Conservation (phyloP, 2,888 invertebrate species). For the Anticlea derivata region DNA sequence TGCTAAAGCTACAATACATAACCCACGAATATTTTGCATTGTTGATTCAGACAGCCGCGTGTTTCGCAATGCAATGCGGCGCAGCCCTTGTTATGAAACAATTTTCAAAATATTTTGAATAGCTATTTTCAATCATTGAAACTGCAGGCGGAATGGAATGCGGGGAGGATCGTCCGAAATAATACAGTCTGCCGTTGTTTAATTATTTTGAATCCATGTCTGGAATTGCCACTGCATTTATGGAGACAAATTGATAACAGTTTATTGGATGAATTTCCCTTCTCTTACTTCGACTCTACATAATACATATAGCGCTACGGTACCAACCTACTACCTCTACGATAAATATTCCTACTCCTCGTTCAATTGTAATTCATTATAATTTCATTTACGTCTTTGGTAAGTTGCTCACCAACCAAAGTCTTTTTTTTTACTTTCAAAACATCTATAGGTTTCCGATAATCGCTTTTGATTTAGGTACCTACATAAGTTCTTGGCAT, state of each 20-base stretch:
- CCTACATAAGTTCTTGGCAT: too few species aligned
- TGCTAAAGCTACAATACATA: slow-evolving; percentile 55
- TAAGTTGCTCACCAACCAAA: too few species aligned
- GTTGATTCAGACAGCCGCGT: slow-evolving; percentile 61
- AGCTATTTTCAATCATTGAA: slow-evolving; percentile 82
- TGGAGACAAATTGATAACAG: slow-evolving; percentile 16
- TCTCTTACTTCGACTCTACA: too few species aligned
- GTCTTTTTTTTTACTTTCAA: too few species aligned
- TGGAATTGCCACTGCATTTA: slow-evolving; percentile 17
- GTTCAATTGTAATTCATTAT: too few species aligned
- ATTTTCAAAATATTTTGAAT: slow-evolving; percentile 84
- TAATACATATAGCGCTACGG: too few species aligned
- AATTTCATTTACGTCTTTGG: too few species aligned
- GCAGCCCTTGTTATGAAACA: slow-evolving; percentile 74
- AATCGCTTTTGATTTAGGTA: too few species aligned
- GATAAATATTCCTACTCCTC: too few species aligned
- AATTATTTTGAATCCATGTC: slow-evolving; percentile 45
- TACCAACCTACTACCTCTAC: too few species aligned
- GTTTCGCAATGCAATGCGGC: slow-evolving; percentile 63
- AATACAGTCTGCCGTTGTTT: slow-evolving; percentile 50
- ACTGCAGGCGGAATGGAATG: slow-evolving; percentile 75
- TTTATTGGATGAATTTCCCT: slow-evolving; percentile 41
- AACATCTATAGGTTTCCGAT: too few species aligned
- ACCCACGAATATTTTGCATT: slow-evolving; percentile 69
- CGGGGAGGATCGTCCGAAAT: slow-evolving; percentile 60